Evolutionary conservation across 2,113 vertebrate species (phyloP), one percentile per base, ranked within the genome.

Genomic region (Platysteira castanea): DNA sequence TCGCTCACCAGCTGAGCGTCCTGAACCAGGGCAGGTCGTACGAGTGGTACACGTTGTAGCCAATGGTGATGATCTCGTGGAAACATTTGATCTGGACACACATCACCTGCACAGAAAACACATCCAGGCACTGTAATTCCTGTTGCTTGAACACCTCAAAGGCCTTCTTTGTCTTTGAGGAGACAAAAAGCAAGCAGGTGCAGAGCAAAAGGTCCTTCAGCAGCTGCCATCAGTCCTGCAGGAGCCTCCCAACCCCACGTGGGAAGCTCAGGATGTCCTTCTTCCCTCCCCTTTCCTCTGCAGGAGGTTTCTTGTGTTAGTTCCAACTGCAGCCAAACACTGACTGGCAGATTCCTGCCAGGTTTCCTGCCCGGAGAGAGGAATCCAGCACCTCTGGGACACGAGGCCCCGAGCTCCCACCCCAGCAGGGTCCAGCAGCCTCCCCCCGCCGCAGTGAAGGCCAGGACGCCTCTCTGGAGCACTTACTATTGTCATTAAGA

Each of bases 51-150:
- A 99, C 99, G 1, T 98, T 99, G 96, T 99, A 99, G 82, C 99
- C 99, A 21, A 99, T 99, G 10, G 98, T 99, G 98, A 99, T 99
- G 90, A 99, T 99, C 97, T 99, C 99, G 0, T 99, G 99, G 98
- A 99, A 99, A 96, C 99, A 99, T 81, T 99, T 99, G 95, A 99
- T 99, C 98, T 99, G 99, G 79, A 99, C 99, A 91, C 98, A 99
- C 95, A 99, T 98, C 92, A 99, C 99, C 99, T 99, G 97, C 37
- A 95, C 64, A 90, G 28, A 74, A 87, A 47, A 96, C 22, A 92
- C 41, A 89, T 0, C 10, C 23, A 1, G 77, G 65, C 84, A 61
- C 64, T 76, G 13, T 4, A 18, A 52, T 1, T 31, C 47, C 11
- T 6, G 9, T 4, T 84, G 46, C 11, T 30, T 44, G 13, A 81